Percentiles rank a stretch among this genome's conserved stretches.
Conservation (phyloP, 2,113 vertebrate genomes). For the rabbit (Oryctolagus cuniculus) region mOryCun1.1 NC_091444.1:4053001-4053500, state of each 20-base stretch:
- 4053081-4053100: not conserved
- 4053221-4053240: not conserved
- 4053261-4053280: not conserved
- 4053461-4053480: not conserved
- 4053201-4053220: no score
- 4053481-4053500: not conserved
- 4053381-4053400: conserved; percentile 95
- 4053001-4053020: not conserved
- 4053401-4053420: conserved; percentile 97
- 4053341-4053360: conserved; percentile 95
- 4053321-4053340: conserved; percentile 97
- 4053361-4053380: conserved; percentile 95
- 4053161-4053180: not conserved
- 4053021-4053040: not conserved
- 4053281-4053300: not conserved
- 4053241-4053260: not conserved
- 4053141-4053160: not conserved
- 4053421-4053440: conserved; percentile 96
- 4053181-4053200: not conserved
- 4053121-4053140: not conserved
- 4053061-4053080: not conserved
- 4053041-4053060: not conserved
- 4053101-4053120: not conserved
- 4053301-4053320: conserved; percentile 97
- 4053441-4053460: conserved; percentile 95